Evolutionary conservation across 1,140 invertebrate species (phyloP).

Genomic region (Cherax destructor): DNA sequence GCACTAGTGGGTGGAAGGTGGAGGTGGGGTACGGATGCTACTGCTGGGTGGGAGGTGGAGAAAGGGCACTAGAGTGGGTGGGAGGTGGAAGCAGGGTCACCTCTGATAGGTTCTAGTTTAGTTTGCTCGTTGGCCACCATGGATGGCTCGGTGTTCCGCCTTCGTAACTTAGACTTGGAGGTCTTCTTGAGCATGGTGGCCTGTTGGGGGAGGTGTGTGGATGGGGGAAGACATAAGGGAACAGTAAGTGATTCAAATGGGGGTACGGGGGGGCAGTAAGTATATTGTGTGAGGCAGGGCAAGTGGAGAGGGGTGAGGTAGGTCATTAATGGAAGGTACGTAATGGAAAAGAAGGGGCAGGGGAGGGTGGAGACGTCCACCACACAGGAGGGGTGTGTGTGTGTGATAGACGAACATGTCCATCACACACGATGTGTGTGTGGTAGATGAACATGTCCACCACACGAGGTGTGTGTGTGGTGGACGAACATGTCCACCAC

Average conservation of each 20-base stretch:
- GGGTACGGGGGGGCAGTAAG: background rate
- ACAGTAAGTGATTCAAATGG: slow-evolving; percentile 6
- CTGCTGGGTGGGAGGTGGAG: background rate
- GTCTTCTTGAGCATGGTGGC: slow-evolving; percentile 73
- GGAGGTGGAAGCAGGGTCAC: slow-evolving; percentile 66
- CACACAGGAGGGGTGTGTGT: too few relatives aligned
- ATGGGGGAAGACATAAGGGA: background rate
- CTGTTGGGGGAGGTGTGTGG: slow-evolving; percentile 48
- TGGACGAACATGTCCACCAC: background rate
- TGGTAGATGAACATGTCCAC: too few relatives aligned
- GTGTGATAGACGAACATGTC: too few relatives aligned
- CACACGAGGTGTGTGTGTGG: background rate
- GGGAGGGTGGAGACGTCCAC: background rate
- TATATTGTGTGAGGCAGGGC: background rate
- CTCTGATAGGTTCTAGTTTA: slow-evolving; percentile 51
- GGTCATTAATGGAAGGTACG: background rate
- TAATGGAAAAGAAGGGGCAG: background rate
- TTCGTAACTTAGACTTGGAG: slow-evolving; percentile 70
- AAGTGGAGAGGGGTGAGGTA: background rate
- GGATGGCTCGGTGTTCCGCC: slow-evolving; percentile 73
- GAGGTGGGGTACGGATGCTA: background rate
- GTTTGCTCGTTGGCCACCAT: slow-evolving; percentile 52
- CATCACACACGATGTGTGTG: too few relatives aligned
- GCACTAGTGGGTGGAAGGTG: too few relatives aligned
- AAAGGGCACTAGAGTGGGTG: slow-evolving; percentile 43